Base-by-base conservation (phyloP, 2,797 vertebrate species). In the Tragopan temminckii region DNA sequence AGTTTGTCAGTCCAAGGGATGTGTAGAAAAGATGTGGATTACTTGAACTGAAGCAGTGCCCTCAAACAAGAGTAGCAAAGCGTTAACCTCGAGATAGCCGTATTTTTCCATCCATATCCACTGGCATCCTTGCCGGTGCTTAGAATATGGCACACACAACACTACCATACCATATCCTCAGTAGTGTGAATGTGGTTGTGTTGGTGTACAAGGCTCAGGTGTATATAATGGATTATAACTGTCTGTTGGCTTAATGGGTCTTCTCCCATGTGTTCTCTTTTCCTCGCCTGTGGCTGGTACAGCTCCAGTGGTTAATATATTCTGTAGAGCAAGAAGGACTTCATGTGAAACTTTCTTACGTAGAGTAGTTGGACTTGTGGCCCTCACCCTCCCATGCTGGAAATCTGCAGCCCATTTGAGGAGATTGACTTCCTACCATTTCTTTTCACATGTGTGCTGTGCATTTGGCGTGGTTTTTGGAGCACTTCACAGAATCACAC, bases 121-220 rank as follows among this genome's bases (percentile, higher is more conserved):
- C 16, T 66, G 71, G 57, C 23, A 50, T 58, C 29, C 42, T 82
- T 59, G 64, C 17, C 43, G 45, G 4, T 71, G 50, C 27, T 75
- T 68, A 16, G 11, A 62, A 7, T 45, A 17, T 43, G 52, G 25
- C 7, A 23, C 0, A 0, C 10, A 8, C 2, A 5, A 8, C 33
- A 19, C 29, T 78, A 5, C 4, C 5, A n/a, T 77, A 35, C 66
- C 70, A 29, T 36, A 29, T 46, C 45, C 46, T 46, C 6, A 5
- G 8, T 40, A 11, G 8, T 35, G 13, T 42, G 35, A 33, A 33
- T 33, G 7, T 42, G 45, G 21, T 43, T 68, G 58, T 80, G 38
- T 52, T 63, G 59, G 11, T 9, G 27, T 31, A 33, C 17, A 36
- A 55, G 67, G n/a, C n/a, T 88, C 5, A 24, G 35, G 29, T 19